A percentile compares a stretch with the other conserved stretches of the same genome.
Conservation (phyloP, 2,113 vertebrate species). For the Nycticebus coucang region DNA sequence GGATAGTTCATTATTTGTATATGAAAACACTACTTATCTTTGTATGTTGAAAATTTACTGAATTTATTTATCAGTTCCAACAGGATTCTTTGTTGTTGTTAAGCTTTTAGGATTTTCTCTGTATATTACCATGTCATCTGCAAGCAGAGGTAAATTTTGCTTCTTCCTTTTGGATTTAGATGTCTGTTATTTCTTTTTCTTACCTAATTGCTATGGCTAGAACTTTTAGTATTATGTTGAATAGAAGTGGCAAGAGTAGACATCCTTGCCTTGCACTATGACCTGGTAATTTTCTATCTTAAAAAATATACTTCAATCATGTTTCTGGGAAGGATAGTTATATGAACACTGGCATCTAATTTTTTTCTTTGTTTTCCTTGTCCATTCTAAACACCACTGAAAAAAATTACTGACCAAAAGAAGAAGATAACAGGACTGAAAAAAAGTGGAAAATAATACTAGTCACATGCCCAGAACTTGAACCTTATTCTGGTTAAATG, state of each 20-base stretch:
- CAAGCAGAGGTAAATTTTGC: not conserved
- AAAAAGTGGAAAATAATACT: not conserved
- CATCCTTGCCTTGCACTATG: not conserved
- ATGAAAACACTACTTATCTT: not conserved
- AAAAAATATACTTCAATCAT: not conserved
- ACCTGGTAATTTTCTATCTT: not conserved
- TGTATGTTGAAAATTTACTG: not conserved
- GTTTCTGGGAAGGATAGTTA: not conserved
- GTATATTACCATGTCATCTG: not conserved
- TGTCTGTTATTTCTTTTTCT: not conserved
- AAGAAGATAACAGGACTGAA: conserved; percentile 21
- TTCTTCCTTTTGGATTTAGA: not conserved
- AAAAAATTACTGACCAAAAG: not conserved
- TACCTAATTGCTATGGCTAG: not conserved
- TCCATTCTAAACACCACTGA: not conserved
- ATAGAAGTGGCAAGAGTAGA: not conserved
- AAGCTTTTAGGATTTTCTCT: not conserved
- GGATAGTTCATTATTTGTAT: not conserved
- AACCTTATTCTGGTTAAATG: conserved; percentile 15
- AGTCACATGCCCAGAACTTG: not conserved
- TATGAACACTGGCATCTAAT: not conserved
- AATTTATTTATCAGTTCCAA: not conserved
- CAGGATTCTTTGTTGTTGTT: not conserved
- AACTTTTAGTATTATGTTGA: not conserved
- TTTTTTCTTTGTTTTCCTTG: not conserved